Conservation (phyloP, 2,888 invertebrate species). For the Zygogramma bicolorata region DNA sequence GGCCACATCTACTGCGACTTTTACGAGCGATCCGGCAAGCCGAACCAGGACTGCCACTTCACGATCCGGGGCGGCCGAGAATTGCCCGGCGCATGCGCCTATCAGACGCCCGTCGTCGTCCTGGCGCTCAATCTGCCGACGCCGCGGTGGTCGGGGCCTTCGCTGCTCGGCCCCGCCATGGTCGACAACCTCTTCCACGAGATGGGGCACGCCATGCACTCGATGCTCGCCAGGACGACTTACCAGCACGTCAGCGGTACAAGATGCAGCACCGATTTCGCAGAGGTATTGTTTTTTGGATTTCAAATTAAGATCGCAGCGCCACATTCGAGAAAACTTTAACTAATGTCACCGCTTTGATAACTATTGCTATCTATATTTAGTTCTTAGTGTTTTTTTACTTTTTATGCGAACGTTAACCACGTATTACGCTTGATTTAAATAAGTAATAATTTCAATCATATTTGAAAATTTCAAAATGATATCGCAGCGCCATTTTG, state of each 20-base stretch:
- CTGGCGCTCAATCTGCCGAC: conserved; percentile 89
- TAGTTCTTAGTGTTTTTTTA: too few species aligned
- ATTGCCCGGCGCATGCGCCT: conserved; percentile 80
- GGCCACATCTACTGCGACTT: conserved; percentile 87
- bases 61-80: conserved; percentile 95
- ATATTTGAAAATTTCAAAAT: too few species aligned
- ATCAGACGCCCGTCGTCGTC: conserved; percentile 94
- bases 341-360: too few species aligned
- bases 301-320: too few species aligned
- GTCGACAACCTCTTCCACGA: conserved; percentile 99
- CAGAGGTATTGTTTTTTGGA: too few species aligned
- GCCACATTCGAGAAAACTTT: too few species aligned
- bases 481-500: too few species aligned
- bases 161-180: conserved; percentile 84
- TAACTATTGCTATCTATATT: too few species aligned
- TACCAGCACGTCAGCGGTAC: conserved; percentile 99
- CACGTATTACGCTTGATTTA: too few species aligned
- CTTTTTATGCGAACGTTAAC: too few species aligned
- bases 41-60: conserved; percentile 98
- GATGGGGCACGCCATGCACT: conserved; percentile 99
- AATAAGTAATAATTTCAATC: too few species aligned
- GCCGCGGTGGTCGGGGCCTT: conserved; percentile 81
- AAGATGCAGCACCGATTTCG: conserved; percentile 96
- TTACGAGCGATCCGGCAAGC: conserved; percentile 91
- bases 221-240: conserved; percentile 94